Base-by-base conservation (phyloP, 2,797 vertebrate species). In the Discoglossus pictus region DNA sequence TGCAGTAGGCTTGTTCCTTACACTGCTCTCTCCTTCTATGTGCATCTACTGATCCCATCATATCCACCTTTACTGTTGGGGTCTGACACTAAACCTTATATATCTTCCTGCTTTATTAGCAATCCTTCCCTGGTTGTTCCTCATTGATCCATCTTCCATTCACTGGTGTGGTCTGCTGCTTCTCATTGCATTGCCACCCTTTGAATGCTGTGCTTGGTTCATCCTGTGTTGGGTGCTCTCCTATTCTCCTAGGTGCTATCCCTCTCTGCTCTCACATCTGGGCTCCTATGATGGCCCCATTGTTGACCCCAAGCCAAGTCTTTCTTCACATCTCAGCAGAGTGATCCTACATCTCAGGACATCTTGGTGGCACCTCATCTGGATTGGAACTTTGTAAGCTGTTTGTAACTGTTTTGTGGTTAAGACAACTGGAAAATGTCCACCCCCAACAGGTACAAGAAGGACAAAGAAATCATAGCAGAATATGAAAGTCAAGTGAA, bases 401-500 rank as follows among this genome's bases (percentile, higher is more conserved):
- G 23, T 31, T 9, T 42, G 8, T 6, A 13, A 31, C 20, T 18
- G 11, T 24, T 50, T 15, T 11, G 46, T 3, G 34, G 43, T 15
- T 27, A 36, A 20, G 16, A 51, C 15, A 69, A 35, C 69, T 21
- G 82, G 81, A 93, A 89, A 83, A 97, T 98, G 96, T 97, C 96
- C 79, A 87, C 93, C 38, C 90, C 91, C 9, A 88, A 85, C 87
- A 92, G 93, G 91, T 96, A 93, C 82, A 98, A 98, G 84, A 98
- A 98, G 88, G 96, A 98, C 90, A 98, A 98, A 89, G 96, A 98
- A 78, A 98, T 98, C 75, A 93, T 98, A 79, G 90, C 88, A 61
- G 96, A 98, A 47, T 98, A 98, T 81, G 96, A 98, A 86, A 94
- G 93, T 79, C 96, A 98, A 93, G 96, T 98, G 17, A 98, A 98